Conservation (phyloP, 2,113 vertebrate species). For the Entosphenus tridentatus region DNA sequence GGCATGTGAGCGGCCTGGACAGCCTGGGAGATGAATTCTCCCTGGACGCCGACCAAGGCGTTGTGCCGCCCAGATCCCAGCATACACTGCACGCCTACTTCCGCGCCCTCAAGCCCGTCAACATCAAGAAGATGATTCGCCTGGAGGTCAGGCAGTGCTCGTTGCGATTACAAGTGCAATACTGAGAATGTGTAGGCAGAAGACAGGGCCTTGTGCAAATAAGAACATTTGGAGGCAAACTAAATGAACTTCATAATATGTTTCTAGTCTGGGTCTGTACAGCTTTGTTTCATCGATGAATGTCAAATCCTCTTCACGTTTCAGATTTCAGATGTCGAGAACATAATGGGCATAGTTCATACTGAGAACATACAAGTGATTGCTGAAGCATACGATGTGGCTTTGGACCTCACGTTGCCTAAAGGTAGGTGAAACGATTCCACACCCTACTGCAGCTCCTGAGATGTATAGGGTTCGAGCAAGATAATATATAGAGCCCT, state of each 20-base stretch:
- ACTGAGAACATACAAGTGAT: constrained; percentile 39
- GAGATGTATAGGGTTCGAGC: too few relatives aligned
- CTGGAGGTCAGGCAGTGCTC: constrained; percentile 35
- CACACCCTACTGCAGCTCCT: too few relatives aligned
- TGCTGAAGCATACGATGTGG: constrained; percentile 49
- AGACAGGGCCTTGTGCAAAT: too few relatives aligned
- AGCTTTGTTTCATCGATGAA: too few relatives aligned
- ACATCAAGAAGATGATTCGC: constrained; percentile 32
- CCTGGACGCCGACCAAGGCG: constrained; percentile 24
- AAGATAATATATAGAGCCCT: too few relatives aligned
- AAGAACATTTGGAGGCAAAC: too few relatives aligned
- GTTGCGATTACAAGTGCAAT: neutral
- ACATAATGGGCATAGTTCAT: constrained; percentile 44
- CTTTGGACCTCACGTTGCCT: constrained; percentile 36
- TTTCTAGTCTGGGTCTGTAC: too few relatives aligned
- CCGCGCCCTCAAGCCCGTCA: constrained; percentile 23
- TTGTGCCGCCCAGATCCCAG: constrained; percentile 21
- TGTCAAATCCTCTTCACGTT: neutral
- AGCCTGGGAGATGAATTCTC: constrained; percentile 40
- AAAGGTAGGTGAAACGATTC: constrained; percentile 24
- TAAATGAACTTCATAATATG: too few relatives aligned
- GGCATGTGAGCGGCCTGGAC: constrained; percentile 44
- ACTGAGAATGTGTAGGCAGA: too few relatives aligned
- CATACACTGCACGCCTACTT: constrained; percentile 30
- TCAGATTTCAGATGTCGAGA: constrained; percentile 52